Percentiles rank a stretch among this genome's conserved stretches.
phyloP scores from a whole-genome alignment of 2,113 vertebrate species.

The Solenodon paradoxus region DNA sequence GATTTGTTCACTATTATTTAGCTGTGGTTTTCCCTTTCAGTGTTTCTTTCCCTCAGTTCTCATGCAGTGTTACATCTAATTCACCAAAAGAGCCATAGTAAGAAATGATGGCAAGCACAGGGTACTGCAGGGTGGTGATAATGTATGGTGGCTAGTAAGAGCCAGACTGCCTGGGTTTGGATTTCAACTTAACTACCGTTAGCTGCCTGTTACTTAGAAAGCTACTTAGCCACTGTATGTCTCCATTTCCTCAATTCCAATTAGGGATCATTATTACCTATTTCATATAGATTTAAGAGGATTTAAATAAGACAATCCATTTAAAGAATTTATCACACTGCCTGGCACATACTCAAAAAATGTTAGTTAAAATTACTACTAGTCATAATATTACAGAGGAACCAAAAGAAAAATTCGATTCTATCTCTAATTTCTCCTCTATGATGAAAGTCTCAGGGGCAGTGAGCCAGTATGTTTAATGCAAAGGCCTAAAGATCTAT shows the following conservation, averaged over 20 bases:
- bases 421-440: neutral
- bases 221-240: neutral
- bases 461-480: neutral
- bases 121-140: neutral
- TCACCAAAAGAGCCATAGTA: neutral
- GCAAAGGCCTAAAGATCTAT: constrained; percentile 33
- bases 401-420: constrained; percentile 16
- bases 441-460: constrained; percentile 16
- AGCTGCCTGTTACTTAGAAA: neutral
- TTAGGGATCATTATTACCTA: neutral
- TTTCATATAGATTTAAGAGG: neutral
- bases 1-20: neutral
- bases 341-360: neutral
- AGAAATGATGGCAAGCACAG: neutral
- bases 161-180: neutral
- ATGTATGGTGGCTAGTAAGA: neutral
- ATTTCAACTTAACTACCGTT: neutral
- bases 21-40: neutral
- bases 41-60: neutral
- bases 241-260: neutral
- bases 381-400: neutral
- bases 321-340: constrained; percentile 11
- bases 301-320: constrained; percentile 16
- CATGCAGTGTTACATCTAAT: neutral
- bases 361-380: constrained; percentile 25